A percentile compares a stretch with the other conserved stretches of the same genome.
Evolutionary conservation across 2,797 vertebrate genomes (phyloP).

Genomic region (Nothura maculosa): DNA sequence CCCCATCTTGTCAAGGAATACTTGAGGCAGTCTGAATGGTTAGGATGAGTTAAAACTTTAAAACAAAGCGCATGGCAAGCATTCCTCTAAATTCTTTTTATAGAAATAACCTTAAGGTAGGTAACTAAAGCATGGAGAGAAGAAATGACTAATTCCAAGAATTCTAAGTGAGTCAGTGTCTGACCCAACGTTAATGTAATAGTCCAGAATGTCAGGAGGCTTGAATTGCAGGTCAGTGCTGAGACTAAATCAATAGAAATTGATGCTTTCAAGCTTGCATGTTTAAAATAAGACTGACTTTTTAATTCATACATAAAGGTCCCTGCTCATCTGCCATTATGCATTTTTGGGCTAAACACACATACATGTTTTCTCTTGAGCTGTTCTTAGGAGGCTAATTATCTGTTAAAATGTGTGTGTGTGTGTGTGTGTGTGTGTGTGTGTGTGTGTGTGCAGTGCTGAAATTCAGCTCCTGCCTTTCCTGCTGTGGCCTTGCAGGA

Average conservation of each 20-base stretch:
- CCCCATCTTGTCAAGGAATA: neutral
- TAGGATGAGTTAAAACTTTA: neutral
- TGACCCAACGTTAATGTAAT: neutral
- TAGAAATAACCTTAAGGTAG: neutral
- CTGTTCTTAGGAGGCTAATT: neutral
- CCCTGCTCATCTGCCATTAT: neutral
- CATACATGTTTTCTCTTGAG: neutral
- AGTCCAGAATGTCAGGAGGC: neutral
- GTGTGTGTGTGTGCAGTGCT: neutral
- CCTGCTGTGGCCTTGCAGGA: neutral
- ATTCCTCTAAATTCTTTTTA: neutral
- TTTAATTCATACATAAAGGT: neutral
- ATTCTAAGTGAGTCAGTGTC: neutral
- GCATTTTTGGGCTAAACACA: neutral
- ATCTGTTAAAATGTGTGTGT: neutral
- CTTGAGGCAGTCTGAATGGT: neutral
- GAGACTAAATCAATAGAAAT: neutral
- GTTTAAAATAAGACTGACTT: neutral
- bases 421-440: neutral
- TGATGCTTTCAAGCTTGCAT: neutral
- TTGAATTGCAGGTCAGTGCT: neutral
- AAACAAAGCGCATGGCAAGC: neutral
- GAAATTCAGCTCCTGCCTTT: neutral
- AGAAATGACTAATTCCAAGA: neutral
- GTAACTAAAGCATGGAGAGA: neutral